These are phyloP conservation scores for Proteles cristata DNA, from an alignment of 2,113 vertebrate genomes.

Conservation along the genomic window DNA sequence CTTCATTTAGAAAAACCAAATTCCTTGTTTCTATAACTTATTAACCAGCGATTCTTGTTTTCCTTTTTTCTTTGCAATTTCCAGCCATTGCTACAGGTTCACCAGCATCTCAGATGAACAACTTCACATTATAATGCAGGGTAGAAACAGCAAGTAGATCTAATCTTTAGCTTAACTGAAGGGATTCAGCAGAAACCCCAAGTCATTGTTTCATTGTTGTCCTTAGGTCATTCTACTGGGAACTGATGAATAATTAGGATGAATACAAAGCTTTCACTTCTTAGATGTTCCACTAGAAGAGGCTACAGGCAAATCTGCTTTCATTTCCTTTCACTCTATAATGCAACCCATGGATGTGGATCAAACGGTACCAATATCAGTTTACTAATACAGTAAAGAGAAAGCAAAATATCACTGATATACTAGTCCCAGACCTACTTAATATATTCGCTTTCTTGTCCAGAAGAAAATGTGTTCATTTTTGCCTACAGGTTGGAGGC, in stretches of 20 bases:
- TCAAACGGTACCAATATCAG: background rate
- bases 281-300: background rate
- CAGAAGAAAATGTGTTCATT: background rate
- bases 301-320: background rate
- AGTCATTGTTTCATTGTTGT: background rate
- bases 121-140: background rate
- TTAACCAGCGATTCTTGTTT: background rate
- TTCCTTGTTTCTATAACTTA: background rate
- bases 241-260: background rate
- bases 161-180: slow-evolving; percentile 14
- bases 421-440: rapidly evolving
- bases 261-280: background rate
- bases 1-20: background rate
- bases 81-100: background rate
- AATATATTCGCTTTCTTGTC: background rate
- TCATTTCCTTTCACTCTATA: background rate
- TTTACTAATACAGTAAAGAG: slow-evolving; percentile 22
- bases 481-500: background rate
- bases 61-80: background rate
- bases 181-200: slow-evolving; percentile 11
- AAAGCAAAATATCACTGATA: background rate
- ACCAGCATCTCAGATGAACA: background rate
- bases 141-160: background rate
- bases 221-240: background rate
- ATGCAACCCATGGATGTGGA: background rate